Evolutionary conservation across 2,797 vertebrate genomes (phyloP).

Genomic region (Parambassis ranga): DNA sequence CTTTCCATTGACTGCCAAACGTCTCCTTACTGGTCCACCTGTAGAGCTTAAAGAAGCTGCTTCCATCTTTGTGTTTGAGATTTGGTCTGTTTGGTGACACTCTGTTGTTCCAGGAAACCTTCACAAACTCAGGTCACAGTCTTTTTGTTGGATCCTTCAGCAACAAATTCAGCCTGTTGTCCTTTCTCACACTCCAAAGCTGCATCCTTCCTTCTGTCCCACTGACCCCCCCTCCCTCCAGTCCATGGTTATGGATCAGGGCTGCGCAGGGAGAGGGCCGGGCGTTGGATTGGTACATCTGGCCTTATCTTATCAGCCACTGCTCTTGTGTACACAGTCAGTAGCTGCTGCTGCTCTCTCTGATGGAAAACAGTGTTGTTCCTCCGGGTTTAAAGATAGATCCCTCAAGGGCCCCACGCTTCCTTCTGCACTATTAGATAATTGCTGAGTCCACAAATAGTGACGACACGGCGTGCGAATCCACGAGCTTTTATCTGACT

Average conservation of each 20-base stretch:
- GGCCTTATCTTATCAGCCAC: slow-evolving; percentile 69
- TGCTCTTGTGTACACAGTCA: slow-evolving; percentile 53
- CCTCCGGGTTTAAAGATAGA: slow-evolving; percentile 62
- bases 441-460: slow-evolving; percentile 46
- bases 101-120: too few relatives aligned
- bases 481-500: neutral
- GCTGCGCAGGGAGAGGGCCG: neutral
- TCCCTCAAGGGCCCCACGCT: slow-evolving; percentile 44
- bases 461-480: slow-evolving; percentile 7
- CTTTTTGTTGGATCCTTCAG: neutral
- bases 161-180: neutral
- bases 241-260: slow-evolving; percentile 3
- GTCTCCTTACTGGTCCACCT: too few relatives aligned
- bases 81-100: too few relatives aligned
- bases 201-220: slow-evolving; percentile 29
- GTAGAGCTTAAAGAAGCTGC: too few relatives aligned
- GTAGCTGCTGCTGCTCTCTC: slow-evolving; percentile 38
- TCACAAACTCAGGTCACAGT: too few relatives aligned
- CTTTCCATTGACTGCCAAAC: too few relatives aligned
- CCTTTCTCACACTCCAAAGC: slow-evolving; percentile 15
- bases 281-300: slow-evolving; percentile 44
- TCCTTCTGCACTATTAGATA: slow-evolving; percentile 60
- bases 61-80: too few relatives aligned
- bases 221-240: slow-evolving; percentile 7
- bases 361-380: slow-evolving; percentile 52